Base-by-base conservation (phyloP, 2,888 invertebrate species). In the Tenthredo amoena region DNA sequence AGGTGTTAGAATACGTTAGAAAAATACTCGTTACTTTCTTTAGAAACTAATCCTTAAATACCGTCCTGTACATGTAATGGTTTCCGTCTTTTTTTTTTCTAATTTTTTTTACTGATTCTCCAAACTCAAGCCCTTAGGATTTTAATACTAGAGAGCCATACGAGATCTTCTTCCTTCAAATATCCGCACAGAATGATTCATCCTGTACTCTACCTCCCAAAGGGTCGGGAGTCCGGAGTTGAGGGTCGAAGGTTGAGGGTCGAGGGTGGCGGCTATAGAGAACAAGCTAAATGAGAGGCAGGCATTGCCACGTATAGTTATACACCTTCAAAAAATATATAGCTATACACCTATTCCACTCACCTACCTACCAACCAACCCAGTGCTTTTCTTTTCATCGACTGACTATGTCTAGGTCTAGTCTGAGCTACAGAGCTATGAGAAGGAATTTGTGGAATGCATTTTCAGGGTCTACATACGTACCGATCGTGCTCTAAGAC, bases 351-450 rank as follows among this genome's bases (percentile, higher is more conserved):
- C 6, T n/a, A 40, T 37, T 37, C 37, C 10, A 18, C 43, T 74
- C 74, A 40, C 15, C 43, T 43, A 12, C 40, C 74, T 21, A 43
- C 43, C 2, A 34, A 26, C 68, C 43, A 26, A 18, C 74, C 21
- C 74, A 40, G 15, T 74, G 43, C 74, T 74, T 74, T 74, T 74
- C 74, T 74, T 74, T 74, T 74, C 74, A 74, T 74, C 74, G 74
- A 74, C 40, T 74, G 74, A 74, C 72, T 74, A 74, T 40, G 72
- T 10, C 68, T 68, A 37, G 74, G 74, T 43, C 74, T 68, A 31
- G 62, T 26, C 62, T 55, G n/a, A 31, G 62, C 26, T 62, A 12
- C 68, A 68, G 68, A 68, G 34, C 34, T 74, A 74, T 21, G 40
- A 26, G n/a, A 43, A 43, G 26, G 74, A 74, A 74, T 74, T 37